Percentiles rank a stretch among this genome's conserved stretches.
phyloP scores from a whole-genome alignment of 2,888 invertebrate species.

The Glyphotaelius pellucidus region DNA sequence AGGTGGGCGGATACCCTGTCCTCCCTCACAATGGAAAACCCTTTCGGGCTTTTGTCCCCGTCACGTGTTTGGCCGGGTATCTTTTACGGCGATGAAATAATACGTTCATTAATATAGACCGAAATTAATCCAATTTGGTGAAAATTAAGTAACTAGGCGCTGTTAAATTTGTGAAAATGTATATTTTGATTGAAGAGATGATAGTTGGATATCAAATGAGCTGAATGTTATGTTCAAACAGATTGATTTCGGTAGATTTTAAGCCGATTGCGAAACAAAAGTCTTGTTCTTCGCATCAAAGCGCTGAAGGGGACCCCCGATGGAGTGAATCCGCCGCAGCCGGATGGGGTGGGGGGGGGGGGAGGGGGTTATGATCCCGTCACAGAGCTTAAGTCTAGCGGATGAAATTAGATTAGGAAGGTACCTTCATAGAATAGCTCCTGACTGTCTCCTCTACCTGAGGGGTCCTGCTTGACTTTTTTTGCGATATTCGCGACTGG shows the following conservation, averaged over 20 bases:
- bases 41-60: not conserved
- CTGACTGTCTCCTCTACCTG: not conserved
- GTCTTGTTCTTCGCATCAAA: not conserved
- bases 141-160: not conserved
- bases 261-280: not conserved
- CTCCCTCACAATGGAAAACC: not conserved
- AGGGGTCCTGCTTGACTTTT: not conserved
- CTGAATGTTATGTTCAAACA: not conserved
- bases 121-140: not conserved
- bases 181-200: too few species aligned
- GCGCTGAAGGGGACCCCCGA: not conserved
- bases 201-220: too few species aligned
- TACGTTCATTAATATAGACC: not conserved
- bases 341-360: too few species aligned
- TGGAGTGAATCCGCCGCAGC: not conserved
- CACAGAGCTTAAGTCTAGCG: not conserved
- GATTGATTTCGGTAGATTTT: not conserved
- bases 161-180: too few species aligned
- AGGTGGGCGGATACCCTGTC: not conserved
- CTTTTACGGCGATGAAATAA: too few species aligned
- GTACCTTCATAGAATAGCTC: not conserved
- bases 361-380: not conserved
- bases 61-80: not conserved
- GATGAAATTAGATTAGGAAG: not conserved
- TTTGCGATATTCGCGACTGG: too few species aligned